Evolutionary conservation across 2,797 vertebrate species (phyloP).

Genomic region (Parambassis ranga): DNA sequence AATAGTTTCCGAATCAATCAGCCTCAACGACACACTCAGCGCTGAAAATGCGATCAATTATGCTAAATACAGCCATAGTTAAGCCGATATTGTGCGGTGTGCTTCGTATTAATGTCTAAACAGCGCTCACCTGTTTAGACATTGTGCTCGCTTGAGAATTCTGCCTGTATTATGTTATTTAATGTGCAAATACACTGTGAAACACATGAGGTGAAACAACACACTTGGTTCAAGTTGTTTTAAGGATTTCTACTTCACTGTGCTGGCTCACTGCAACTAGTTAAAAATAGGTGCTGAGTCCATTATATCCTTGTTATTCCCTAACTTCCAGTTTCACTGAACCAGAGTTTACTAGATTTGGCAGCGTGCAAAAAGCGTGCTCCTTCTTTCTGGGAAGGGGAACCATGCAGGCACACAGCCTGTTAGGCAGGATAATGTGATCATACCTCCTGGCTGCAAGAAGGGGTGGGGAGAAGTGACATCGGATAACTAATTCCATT

Average conservation of each 20-base stretch:
- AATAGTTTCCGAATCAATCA: conserved; percentile 58
- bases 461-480: background rate
- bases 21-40: conserved; percentile 38
- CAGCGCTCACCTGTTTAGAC: conserved; percentile 25
- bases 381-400: background rate
- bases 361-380: background rate
- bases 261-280: conserved; percentile 7
- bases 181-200: too few species aligned
- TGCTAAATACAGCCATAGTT: conserved; percentile 43
- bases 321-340: background rate
- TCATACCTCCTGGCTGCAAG: background rate
- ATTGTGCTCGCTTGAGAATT: conserved; percentile 15
- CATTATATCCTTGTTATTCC: background rate
- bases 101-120: conserved; percentile 31
- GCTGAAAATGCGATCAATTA: conserved; percentile 58
- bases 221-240: too few species aligned
- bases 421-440: background rate
- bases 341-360: background rate
- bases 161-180: background rate
- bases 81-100: conserved; percentile 32
- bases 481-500: background rate
- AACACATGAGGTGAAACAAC: too few species aligned
- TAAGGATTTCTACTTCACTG: conserved; percentile 21
- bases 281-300: conserved; percentile 10
- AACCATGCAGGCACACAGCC: background rate